These are phyloP conservation scores for Chaetodon trifascialis DNA, from an alignment of 2,113 vertebrate species.

Conservation along the genomic window DNA sequence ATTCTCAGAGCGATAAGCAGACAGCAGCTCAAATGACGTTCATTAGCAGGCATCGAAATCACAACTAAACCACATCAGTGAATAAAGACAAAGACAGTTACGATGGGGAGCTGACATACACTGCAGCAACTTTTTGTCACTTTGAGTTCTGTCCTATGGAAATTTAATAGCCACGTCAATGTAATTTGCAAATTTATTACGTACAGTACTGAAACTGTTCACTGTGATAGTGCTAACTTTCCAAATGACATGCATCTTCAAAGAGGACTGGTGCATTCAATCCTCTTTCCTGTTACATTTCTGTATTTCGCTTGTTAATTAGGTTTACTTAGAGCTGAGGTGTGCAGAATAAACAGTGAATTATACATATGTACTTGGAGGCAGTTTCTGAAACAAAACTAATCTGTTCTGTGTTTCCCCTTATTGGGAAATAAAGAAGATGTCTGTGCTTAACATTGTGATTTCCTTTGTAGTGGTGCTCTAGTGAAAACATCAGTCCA, in stretches of 20 bases:
- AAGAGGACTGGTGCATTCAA: not conserved
- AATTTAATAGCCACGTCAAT: not conserved
- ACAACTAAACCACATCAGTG: slow-evolving; percentile 15
- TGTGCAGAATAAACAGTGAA: not conserved
- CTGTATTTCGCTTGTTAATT: not conserved
- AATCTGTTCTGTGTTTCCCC: not conserved
- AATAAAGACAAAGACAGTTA: slow-evolving; percentile 12
- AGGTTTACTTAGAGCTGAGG: not conserved
- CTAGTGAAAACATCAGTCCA: not conserved
- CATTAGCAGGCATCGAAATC: slow-evolving; percentile 54
- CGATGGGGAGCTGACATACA: not conserved
- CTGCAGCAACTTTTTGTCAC: not conserved
- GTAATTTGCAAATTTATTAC: not conserved
- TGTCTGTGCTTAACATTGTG: not conserved
- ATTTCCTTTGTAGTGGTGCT: not conserved
- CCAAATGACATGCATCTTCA: not conserved
- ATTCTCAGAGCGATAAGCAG: slow-evolving; percentile 63
- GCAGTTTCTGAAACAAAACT: not conserved
- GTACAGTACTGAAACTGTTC: not conserved
- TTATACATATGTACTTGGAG: not conserved
- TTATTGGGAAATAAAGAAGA: not conserved
- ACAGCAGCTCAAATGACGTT: slow-evolving; percentile 36
- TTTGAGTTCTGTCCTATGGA: not conserved
- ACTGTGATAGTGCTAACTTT: not conserved
- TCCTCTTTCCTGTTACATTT: not conserved